These are phyloP conservation scores for Tragelaphus strepsiceros DNA, from an alignment of 2,113 vertebrate genomes.

Conservation along the genomic window DNA sequence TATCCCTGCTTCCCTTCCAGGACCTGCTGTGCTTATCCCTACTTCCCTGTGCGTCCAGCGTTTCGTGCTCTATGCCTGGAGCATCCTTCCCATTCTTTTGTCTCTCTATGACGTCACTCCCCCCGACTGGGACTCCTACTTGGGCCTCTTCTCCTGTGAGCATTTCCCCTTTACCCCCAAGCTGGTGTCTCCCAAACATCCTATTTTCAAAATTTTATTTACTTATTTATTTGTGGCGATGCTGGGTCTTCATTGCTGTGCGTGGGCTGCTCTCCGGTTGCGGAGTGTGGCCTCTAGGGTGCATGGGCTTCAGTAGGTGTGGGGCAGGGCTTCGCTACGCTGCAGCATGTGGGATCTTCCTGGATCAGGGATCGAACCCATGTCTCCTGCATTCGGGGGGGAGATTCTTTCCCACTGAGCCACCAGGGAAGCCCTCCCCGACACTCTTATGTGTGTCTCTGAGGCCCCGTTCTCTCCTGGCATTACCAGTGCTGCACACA, in stretches of 20 bases:
- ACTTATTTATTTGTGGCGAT: background rate
- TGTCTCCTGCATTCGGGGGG: background rate
- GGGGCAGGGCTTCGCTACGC: fast-evolving
- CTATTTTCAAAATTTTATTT: background rate
- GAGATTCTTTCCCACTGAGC: background rate
- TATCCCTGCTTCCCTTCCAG: background rate
- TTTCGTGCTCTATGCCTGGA: fast-evolving
- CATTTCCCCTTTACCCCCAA: background rate
- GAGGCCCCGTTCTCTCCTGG: background rate
- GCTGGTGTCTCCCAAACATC: background rate
- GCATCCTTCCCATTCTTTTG: background rate
- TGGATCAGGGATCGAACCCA: background rate
- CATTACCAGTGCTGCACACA: background rate
- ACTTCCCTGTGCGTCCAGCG: background rate
- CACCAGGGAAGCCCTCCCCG: background rate
- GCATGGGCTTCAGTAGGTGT: background rate
- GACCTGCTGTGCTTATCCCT: fast-evolving
- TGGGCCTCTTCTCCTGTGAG: background rate
- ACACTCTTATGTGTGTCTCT: background rate
- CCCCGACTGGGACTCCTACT: background rate
- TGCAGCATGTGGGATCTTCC: background rate
- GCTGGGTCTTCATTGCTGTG: background rate
- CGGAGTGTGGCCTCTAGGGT: fast-evolving
- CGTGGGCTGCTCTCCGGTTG: fast-evolving
- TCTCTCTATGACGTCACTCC: background rate